phyloP scores from a whole-genome alignment of 2,888 invertebrate genomes.

The Anoncus sp. region DNA sequence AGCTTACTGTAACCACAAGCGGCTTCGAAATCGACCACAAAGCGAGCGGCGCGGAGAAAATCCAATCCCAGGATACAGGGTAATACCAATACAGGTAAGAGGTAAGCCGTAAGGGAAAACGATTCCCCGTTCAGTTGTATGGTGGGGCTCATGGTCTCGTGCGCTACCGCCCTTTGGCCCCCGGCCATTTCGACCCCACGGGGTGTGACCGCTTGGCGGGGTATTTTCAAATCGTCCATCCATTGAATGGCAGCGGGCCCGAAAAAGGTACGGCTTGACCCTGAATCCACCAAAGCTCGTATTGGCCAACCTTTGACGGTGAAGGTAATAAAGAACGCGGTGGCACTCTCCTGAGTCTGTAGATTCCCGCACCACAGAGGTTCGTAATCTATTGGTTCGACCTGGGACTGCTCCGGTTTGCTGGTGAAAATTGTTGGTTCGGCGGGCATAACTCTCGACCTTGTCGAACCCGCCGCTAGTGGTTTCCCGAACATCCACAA shows the following conservation, averaged over 20 bases:
- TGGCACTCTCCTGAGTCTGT: neutral
- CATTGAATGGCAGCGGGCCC: neutral
- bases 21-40: constrained; percentile 9
- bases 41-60: neutral
- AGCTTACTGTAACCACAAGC: neutral
- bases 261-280: constrained; percentile 14
- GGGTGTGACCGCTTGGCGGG: neutral
- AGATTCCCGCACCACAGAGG: neutral
- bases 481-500: neutral
- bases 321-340: constrained; percentile 11
- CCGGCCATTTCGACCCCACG: constrained; percentile 22
- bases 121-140: neutral
- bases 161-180: neutral
- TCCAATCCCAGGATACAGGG: constrained; percentile 12
- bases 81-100: neutral
- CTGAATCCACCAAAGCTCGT: constrained; percentile 15
- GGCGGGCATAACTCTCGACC: neutral
- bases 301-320: neutral
- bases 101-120: constrained; percentile 4
- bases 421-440: neutral
- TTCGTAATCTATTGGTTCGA: no score
- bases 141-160: neutral
- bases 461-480: neutral
- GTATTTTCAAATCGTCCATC: neutral
- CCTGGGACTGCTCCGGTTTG: neutral